phyloP scores from a whole-genome alignment of 2,888 invertebrate genomes.

The Choristoneura rosaceana region DNA sequence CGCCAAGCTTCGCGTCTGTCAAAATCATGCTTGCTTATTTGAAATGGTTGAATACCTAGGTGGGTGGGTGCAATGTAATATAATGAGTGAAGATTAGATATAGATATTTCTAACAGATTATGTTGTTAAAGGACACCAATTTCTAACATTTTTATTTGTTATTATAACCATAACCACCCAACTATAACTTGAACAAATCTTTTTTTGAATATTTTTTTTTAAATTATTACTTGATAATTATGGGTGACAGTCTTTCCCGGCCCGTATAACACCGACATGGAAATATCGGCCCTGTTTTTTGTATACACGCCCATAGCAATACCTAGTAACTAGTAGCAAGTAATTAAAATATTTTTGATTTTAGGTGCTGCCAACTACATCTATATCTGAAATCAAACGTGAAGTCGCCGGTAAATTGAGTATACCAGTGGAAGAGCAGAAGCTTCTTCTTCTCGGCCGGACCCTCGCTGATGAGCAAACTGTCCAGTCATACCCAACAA shows the following conservation, averaged over 20 bases:
- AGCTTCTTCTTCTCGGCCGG: slow-evolving; percentile 89
- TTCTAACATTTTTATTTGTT: no score
- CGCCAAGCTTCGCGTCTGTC: background rate
- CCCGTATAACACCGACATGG: no score
- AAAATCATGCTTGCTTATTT: background rate
- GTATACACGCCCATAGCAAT: no score
- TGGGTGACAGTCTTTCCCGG: no score
- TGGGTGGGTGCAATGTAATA: background rate
- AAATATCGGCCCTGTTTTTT: no score
- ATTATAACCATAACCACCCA: no score
- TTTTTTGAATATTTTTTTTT: no score
- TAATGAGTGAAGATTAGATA: no score
- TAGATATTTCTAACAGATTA: background rate
- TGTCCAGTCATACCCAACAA: slow-evolving; percentile 88
- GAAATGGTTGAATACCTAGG: background rate
- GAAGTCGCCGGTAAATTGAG: slow-evolving; percentile 87
- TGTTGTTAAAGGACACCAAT: background rate
- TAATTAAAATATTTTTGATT: no score
- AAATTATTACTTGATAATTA: no score
- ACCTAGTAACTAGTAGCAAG: no score
- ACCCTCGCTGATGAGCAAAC: slow-evolving; percentile 90
- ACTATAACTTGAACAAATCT: no score
- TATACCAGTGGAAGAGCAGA: slow-evolving; percentile 89
- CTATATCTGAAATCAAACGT: slow-evolving; percentile 89
- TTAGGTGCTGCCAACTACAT: slow-evolving; percentile 84